Base-by-base conservation (phyloP, 2,113 vertebrate species). In the Aldabrachelys gigantea region DNA sequence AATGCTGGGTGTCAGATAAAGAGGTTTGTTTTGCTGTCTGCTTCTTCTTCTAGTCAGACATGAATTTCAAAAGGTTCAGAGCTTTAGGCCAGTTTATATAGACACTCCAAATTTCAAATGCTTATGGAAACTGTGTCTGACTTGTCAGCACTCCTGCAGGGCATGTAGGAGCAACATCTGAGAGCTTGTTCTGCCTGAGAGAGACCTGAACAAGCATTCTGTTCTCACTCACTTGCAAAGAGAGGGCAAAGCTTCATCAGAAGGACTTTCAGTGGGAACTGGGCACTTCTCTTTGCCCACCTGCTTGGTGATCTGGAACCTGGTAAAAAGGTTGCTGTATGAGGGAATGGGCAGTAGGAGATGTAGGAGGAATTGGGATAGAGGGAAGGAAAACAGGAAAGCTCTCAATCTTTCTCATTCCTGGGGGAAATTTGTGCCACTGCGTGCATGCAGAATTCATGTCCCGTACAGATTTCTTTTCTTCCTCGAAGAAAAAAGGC, bases 141-240 rank as follows among this genome's bases (percentile, higher is more conserved):
- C 59, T 62, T 44, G 35, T 4, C 8, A 56, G 19, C 1, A 1
- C 12, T 91, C 1, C 16, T 49, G 13, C 52, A 19, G 2, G 86
- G 54, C 12, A 79, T 47, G 10, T 7, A 49, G 88, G n/a, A 2
- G 21, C n/a, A 90, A 35, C 83, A 84, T 27, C 12, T 62, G 38
- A 84, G 29, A 10, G 21, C 76, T 84, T 72, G 1, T 22, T 72
- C 59, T 44, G 44, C 35, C 29, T 72, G 29, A 47, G 52, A 13
- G 31, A 91, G 17, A 22, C 21, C 47, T 14, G 80, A 91, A 12
- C n/a, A 82, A 86, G 27, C 38, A 8, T 4, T 7, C 3, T 76
- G 1, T 29, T 52, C 75, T 31, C 75, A 22, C 29, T 88, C 0
- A 0, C 52, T 5, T n/a, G 12, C 35, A 10, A 49, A 76, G 6